These are phyloP conservation scores for Phanerotoma sp. DNA, from an alignment of 2,888 invertebrate genomes.

Conservation along the genomic window DNA sequence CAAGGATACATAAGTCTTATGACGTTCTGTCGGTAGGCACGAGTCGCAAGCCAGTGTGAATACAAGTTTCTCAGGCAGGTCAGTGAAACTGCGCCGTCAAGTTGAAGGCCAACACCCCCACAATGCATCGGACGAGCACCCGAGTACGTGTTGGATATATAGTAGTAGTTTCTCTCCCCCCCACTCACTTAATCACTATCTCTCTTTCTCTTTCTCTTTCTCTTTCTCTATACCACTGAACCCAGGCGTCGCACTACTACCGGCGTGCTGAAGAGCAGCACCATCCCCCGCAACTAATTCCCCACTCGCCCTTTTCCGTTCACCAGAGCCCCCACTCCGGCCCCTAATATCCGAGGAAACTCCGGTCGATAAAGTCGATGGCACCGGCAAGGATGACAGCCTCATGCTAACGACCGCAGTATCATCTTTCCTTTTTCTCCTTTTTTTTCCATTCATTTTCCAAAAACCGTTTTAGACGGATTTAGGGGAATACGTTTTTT, in stretches of 20 bases:
- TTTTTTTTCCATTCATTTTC: neutral
- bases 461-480: too few species aligned
- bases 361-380: constrained; percentile 23
- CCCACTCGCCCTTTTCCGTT: constrained; percentile 18
- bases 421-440: neutral
- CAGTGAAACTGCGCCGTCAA: constrained; percentile 59
- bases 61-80: constrained; percentile 58
- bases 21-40: constrained; percentile 43
- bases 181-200: too few species aligned
- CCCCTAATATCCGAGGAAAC: constrained; percentile 24
- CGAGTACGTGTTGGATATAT: constrained; percentile 28
- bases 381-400: constrained; percentile 20
- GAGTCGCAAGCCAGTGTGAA: constrained; percentile 43
- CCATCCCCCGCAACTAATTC: constrained; percentile 29
- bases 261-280: constrained; percentile 13
- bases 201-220: constrained; percentile 5
- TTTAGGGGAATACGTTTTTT: too few species aligned
- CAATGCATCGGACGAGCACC: constrained; percentile 52
- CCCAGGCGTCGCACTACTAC: constrained; percentile 2
- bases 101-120: constrained; percentile 59
- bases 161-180: constrained; percentile 24
- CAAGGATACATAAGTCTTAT: constrained; percentile 27
- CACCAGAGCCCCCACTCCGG: constrained; percentile 6
- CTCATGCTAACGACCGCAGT: constrained; percentile 19
- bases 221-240: neutral